phyloP scores from a whole-genome alignment of 2,797 vertebrate species.

The Acanthornis magna region DNA sequence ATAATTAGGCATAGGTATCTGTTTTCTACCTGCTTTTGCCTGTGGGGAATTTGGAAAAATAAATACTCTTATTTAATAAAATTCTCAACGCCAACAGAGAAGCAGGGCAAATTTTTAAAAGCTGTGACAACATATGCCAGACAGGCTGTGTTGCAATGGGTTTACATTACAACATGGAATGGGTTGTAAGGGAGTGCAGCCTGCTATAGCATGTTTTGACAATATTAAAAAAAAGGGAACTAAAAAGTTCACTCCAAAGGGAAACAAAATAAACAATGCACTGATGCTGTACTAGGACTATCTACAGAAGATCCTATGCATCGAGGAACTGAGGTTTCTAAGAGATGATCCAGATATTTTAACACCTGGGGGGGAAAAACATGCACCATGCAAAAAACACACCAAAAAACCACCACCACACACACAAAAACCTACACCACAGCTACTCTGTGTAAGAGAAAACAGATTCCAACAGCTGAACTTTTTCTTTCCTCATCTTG shows the following conservation, averaged over 20 bases:
- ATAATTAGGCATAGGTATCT: constrained; percentile 65
- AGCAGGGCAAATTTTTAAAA: constrained; percentile 34
- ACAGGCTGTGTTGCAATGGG: constrained; percentile 33
- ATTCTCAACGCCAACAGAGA: constrained; percentile 39
- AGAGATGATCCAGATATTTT: neutral
- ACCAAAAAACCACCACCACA: neutral
- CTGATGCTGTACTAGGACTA: neutral
- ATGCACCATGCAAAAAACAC: neutral
- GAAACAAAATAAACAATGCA: neutral
- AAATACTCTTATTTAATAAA: constrained; percentile 52
- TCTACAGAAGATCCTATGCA: neutral
- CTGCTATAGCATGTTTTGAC: constrained; percentile 42
- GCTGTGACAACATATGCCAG: constrained; percentile 40
- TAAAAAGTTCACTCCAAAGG: neutral
- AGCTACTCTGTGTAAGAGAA: neutral
- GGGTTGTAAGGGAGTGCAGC: neutral
- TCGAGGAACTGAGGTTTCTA: neutral
- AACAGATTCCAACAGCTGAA: neutral
- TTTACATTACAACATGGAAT: constrained; percentile 48
- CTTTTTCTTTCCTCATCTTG: neutral
- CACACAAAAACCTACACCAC: neutral
- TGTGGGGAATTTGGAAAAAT: constrained; percentile 53
- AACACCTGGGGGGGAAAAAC: rapidly evolving
- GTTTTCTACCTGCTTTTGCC: constrained; percentile 59
- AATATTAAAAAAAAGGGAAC: neutral